phyloP scores from a whole-genome alignment of 2,113 vertebrate species.

The Picathartes gymnocephalus region DNA sequence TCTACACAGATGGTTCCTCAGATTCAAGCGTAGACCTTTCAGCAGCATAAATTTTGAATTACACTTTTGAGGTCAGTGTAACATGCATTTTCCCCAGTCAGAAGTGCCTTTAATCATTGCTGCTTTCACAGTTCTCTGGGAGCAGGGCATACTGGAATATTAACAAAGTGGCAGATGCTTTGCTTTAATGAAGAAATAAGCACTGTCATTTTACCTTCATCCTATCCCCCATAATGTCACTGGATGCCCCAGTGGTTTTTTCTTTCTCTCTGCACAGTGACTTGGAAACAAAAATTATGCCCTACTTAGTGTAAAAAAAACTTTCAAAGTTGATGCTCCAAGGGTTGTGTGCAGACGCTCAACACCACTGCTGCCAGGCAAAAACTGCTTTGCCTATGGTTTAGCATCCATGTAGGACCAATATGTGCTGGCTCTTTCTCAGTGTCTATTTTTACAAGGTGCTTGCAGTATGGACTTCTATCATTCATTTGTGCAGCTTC shows the following conservation, averaged over 20 bases:
- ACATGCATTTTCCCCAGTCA: neutral
- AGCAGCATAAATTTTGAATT: neutral
- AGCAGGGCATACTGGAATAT: neutral
- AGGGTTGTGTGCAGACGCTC: neutral
- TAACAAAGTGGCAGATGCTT: neutral
- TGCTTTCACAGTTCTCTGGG: neutral
- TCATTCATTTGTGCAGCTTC: neutral
- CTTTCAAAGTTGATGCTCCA: neutral
- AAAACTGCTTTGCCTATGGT: neutral
- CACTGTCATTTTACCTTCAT: neutral
- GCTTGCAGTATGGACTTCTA: neutral
- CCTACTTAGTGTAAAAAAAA: neutral
- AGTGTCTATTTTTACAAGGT: neutral
- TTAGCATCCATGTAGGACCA: neutral
- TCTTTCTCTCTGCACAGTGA: neutral
- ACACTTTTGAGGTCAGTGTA: neutral
- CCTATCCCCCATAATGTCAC: neutral
- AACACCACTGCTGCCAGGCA: neutral
- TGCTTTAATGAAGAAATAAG: neutral
- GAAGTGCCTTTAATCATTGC: neutral
- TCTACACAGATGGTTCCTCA: neutral
- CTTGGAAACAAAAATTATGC: neutral
- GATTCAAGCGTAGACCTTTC: neutral
- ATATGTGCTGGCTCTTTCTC: neutral
- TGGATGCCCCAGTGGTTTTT: neutral